Base-by-base conservation (phyloP, 1,140 invertebrate genomes). In the Hylaeus anthracinus region DNA sequence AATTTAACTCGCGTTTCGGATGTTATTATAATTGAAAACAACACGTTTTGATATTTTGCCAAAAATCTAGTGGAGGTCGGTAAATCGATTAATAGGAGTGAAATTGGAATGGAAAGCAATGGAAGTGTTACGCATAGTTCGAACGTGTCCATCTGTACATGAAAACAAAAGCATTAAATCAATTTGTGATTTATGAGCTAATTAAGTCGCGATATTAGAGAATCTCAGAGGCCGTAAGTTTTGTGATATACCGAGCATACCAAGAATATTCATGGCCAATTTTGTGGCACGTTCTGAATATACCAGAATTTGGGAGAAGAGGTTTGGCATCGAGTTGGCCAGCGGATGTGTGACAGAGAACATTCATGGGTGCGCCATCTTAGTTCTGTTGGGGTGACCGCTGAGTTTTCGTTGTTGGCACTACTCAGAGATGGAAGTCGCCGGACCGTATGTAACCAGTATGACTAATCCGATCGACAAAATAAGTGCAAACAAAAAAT, bases 391-490 rank as follows among this genome's bases (percentile, higher is more conserved):
- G 84, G 78, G 82, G 82, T 79, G 85, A 86, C 88, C 81, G 88
- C 89, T 77, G 85, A 86, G 81, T 90, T 90, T 88, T 86, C 88
- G 65, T 89, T 90, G 88, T 90, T 89, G 89, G 88, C 88, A 87
- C 86, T 89, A 82, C 88, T 82, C 83, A 89, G 86, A 88, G 89
- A 66, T 90, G 89, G 89, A 91, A 90, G 87, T 91, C 90, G 86
- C 88, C 85, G 89, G 84, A 90, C 89, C 90, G 90, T 91, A 91
- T 91, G 90, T 91, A 90, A 92, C 86, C 83, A 91, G 88, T 89
- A 89, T 90, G 88, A 89, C 71, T 90, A 89, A 88, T 87, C 83
- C 85, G 86, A 86, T 88, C 89, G 81, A 86, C 83, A 73, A 79
- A 26, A 76, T 56, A 81, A 73, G 43, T 60, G 71, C 61, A 74